Evolutionary conservation across 2,113 vertebrate genomes (phyloP).

Genomic region (Odocoileus hemionus): DNA sequence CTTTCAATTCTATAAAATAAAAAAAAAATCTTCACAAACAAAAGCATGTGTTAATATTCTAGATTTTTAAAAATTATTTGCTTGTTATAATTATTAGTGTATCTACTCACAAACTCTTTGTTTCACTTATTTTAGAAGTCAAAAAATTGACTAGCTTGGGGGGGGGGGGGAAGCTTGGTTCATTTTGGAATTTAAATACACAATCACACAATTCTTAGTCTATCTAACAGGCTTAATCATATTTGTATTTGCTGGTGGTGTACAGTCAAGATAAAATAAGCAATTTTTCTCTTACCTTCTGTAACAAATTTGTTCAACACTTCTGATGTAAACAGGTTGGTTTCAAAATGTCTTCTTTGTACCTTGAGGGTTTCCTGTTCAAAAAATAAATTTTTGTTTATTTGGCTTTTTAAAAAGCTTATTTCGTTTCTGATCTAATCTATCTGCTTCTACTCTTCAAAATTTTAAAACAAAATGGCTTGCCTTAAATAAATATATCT

Average conservation of each 20-base stretch:
- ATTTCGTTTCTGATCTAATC: not conserved
- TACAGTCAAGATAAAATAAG: not conserved
- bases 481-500: not conserved
- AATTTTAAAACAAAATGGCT: not conserved
- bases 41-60: not conserved
- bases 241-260: not conserved
- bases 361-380: not conserved
- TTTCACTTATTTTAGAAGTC: not conserved
- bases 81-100: not conserved
- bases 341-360: not conserved
- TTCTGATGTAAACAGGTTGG: not conserved
- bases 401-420: not conserved
- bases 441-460: not conserved
- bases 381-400: not conserved
- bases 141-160: not conserved
- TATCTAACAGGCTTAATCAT: not conserved
- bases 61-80: not conserved
- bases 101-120: not conserved
- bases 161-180: rapidly evolving
- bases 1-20: not conserved
- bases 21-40: not conserved
- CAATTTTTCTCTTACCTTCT: not conserved
- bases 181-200: not conserved
- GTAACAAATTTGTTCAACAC: not conserved
- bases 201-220: not conserved